Conservation (phyloP, 2,888 invertebrate species). For the Caenorhabditis angaria region DNA sequence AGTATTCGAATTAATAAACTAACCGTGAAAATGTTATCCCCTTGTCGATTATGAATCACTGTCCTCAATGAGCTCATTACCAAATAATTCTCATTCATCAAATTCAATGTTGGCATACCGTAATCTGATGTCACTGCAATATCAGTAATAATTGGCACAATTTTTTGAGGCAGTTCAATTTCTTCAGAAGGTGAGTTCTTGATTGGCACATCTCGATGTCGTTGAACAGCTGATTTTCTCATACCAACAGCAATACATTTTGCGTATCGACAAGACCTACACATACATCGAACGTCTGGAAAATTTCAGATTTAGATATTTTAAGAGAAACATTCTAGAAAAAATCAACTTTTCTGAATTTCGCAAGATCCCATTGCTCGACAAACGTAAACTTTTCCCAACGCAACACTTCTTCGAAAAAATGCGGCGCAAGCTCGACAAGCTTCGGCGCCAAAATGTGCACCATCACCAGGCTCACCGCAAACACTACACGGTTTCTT, state of each 20-base stretch:
- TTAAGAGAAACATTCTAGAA: background rate
- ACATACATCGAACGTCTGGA: slow-evolving; percentile 67
- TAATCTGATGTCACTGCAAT: slow-evolving; percentile 9
- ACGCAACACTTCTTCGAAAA: slow-evolving; percentile 64
- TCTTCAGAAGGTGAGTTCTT: background rate
- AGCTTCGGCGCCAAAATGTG: slow-evolving; percentile 54
- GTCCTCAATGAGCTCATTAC: slow-evolving; percentile 37
- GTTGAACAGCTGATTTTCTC: slow-evolving; percentile 60
- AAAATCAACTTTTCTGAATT: slow-evolving; percentile 55
- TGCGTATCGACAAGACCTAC: slow-evolving; percentile 64
- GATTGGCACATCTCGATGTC: slow-evolving; percentile 35
- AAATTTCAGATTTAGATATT: slow-evolving; percentile 7
- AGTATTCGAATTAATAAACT: slow-evolving; percentile 15
- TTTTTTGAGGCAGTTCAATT: too few relatives aligned
- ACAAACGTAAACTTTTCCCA: slow-evolving; percentile 62
- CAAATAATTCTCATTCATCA: slow-evolving; percentile 37
- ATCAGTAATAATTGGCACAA: slow-evolving; percentile 31
- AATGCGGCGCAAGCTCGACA: slow-evolving; percentile 67
- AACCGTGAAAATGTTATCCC: slow-evolving; percentile 42
- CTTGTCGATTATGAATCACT: slow-evolving; percentile 39
- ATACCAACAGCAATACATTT: slow-evolving; percentile 66
- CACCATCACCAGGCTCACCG: slow-evolving; percentile 52
- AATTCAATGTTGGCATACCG: slow-evolving; percentile 38
- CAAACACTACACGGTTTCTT: slow-evolving; percentile 46
- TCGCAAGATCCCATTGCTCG: slow-evolving; percentile 55